phyloP scores from a whole-genome alignment of 2,113 vertebrate species.

The Hemiprocne comata region DNA sequence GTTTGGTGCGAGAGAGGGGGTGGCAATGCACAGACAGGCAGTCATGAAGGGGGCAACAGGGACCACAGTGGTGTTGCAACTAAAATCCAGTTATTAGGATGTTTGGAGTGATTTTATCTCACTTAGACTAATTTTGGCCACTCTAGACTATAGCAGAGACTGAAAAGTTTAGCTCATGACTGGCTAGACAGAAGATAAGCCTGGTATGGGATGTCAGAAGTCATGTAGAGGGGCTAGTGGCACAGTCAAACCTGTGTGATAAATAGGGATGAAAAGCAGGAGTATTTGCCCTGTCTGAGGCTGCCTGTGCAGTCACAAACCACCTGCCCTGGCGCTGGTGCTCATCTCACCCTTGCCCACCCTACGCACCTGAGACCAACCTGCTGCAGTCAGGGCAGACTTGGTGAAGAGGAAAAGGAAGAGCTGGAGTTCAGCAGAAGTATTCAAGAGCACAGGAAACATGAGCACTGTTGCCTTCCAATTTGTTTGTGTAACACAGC shows the following conservation, averaged over 20 bases:
- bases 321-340: not conserved
- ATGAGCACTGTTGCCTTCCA: not conserved
- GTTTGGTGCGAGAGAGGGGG: not conserved
- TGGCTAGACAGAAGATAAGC: not conserved
- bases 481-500: constrained; percentile 30
- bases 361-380: rapidly evolving
- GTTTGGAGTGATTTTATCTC: not conserved
- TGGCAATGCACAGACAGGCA: not conserved
- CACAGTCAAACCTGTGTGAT: not conserved
- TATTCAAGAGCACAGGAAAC: not conserved
- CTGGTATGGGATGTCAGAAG: not conserved
- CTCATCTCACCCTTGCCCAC: not conserved
- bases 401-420: not conserved
- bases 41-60: not conserved
- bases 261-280: not conserved
- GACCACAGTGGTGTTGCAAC: not conserved
- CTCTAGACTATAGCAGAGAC: not conserved
- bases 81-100: not conserved
- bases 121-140: not conserved
- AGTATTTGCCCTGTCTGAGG: not conserved
- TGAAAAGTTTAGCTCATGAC: not conserved
- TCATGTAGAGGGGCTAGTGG: not conserved
- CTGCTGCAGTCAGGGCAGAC: rapidly evolving
- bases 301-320: not conserved
- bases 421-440: not conserved